Base-by-base conservation (phyloP, 1,140 invertebrate species). In the Schlechtendalia chinensis region DNA sequence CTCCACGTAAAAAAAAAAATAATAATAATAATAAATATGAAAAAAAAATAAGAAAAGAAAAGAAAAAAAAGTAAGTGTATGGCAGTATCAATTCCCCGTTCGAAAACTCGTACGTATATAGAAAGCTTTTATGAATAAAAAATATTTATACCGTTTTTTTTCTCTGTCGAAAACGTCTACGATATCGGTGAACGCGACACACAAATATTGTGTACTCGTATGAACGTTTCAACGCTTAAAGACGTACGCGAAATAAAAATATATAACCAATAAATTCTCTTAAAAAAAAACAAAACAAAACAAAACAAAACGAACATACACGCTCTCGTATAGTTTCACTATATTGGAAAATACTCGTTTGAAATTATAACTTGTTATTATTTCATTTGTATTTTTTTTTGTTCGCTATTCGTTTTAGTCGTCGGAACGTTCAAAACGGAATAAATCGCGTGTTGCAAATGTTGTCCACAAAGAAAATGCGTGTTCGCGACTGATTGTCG, bases 81-180 rank as follows among this genome's bases (percentile, higher is more conserved):
- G 32, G 1, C 63, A 22, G 32, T 67, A 67, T 67, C 63, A 67
- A 67, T 67, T 67, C 63, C 63, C n/a, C 19, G 6, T 67, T 67
- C 63, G 19, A 39, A 67, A 22, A 58, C 8, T 10, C 1, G 22
- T 58, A 58, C 54, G 14, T 19, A 67, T n/a, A 22, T n/a, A n/a
- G n/a, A 14, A 29, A 10, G 3, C 10, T 65, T 50, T 50, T 69
- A 24, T 24, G 39, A 69, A 69, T 69, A 69, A 47, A 69, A 69
- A 47, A 69, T 45, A 14, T 65, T 0, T 1, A 65, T 39, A 65
- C 10, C 12, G 45, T 67, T 67, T 67, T 45, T 67, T 22, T n/a
- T n/a, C n/a, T n/a, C n/a, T n/a, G n/a, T n/a, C n/a, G n/a, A n/a
- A n/a, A n/a, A n/a, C n/a, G 63, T 45, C 32, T 47, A 11, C 17